phyloP scores from a whole-genome alignment of 1,140 invertebrate species.

The Drosophila paulistorum region DNA sequence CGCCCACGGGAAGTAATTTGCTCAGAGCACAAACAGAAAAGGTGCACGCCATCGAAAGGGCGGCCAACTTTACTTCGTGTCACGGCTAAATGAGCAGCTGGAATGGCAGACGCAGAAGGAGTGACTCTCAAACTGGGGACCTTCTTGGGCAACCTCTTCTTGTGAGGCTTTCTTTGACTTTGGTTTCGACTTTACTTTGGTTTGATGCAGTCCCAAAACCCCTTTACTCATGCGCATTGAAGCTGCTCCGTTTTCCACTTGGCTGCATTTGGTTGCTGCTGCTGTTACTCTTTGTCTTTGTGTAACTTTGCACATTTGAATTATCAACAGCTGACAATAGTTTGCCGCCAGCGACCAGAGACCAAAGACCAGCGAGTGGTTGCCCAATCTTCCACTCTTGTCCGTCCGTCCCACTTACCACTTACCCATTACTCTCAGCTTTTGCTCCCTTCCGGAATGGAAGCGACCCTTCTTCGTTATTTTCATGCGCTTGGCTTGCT shows the following conservation, averaged over 20 bases:
- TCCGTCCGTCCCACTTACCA: slow-evolving; percentile 10
- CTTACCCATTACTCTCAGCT: not conserved
- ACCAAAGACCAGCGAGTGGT: slow-evolving; percentile 30
- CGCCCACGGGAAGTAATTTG: slow-evolving; percentile 62
- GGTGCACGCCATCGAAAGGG: not conserved
- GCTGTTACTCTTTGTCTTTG: slow-evolving; percentile 36
- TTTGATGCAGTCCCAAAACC: not conserved
- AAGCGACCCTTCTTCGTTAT: slow-evolving; percentile 31
- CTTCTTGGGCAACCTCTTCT: slow-evolving; percentile 1
- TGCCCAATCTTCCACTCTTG: slow-evolving; percentile 34
- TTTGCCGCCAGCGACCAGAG: slow-evolving; percentile 43
- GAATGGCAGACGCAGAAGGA: not conserved
- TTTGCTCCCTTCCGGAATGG: slow-evolving; percentile 9
- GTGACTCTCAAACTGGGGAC: not conserved
- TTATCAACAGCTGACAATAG: slow-evolving; percentile 80
- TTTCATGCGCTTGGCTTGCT: slow-evolving; percentile 61
- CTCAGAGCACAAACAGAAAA: not conserved
- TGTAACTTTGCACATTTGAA: slow-evolving; percentile 76
- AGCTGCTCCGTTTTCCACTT: slow-evolving; percentile 73
- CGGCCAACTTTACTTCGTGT: slow-evolving; percentile 31
- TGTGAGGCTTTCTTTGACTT: slow-evolving; percentile 39
- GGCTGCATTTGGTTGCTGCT: slow-evolving; percentile 43
- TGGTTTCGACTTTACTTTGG: slow-evolving; percentile 35
- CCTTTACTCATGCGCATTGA: slow-evolving; percentile 68
- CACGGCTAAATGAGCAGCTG: slow-evolving; percentile 49